Conservation (phyloP, 2,888 invertebrate genomes). For the Epinotia nisella region DNA sequence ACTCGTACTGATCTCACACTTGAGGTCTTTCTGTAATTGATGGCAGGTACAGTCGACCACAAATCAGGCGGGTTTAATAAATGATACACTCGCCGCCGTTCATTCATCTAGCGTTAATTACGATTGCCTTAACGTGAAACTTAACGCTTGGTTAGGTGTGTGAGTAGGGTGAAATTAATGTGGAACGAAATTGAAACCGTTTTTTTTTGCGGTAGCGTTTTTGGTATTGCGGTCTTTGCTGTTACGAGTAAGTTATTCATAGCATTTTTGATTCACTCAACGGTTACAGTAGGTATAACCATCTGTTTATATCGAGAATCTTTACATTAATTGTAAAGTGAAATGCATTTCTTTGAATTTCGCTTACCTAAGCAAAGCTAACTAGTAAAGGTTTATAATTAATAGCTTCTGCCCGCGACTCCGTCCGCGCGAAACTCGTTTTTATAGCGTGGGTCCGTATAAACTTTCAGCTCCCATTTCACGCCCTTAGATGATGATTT, state of each 20-base stretch:
- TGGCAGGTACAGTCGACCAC: conserved; percentile 41
- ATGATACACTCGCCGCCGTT: conserved; percentile 43
- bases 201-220: conserved; percentile 31
- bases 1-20: neutral
- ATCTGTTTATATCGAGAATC: too few species aligned
- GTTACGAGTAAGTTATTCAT: conserved; percentile 9
- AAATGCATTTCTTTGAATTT: too few species aligned
- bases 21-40: conserved; percentile 30
- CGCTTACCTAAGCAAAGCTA: too few species aligned
- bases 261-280: neutral
- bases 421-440: too few species aligned
- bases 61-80: conserved; percentile 42
- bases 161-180: conserved; percentile 44
- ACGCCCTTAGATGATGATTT: too few species aligned
- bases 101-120: conserved; percentile 44
- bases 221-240: conserved; percentile 6
- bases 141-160: conserved; percentile 44
- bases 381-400: too few species aligned
- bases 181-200: conserved; percentile 36
- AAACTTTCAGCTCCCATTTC: too few species aligned
- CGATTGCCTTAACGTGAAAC: conserved; percentile 43
- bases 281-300: too few species aligned
- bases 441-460: too few species aligned
- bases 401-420: too few species aligned
- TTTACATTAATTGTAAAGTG: too few species aligned